phyloP scores from a whole-genome alignment of 2,888 invertebrate species.

The Acleris literana region DNA sequence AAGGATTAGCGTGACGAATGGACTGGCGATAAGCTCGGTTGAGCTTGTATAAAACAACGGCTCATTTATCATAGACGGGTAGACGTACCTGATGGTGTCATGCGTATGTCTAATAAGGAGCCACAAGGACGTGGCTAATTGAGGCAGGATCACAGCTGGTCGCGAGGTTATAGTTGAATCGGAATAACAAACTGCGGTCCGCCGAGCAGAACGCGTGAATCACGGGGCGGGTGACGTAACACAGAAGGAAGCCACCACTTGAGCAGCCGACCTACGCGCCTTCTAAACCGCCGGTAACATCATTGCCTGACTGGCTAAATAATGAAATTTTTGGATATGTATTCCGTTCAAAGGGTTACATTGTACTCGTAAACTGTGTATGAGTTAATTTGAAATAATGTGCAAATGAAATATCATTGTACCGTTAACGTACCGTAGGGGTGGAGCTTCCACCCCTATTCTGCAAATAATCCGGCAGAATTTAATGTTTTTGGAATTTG shows the following conservation, averaged over 20 bases:
- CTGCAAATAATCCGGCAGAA: conserved; percentile 16
- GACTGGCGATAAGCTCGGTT: conserved; percentile 48
- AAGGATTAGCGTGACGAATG: conserved; percentile 51
- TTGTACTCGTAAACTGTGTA: conserved; percentile 4
- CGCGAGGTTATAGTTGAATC: conserved; percentile 62
- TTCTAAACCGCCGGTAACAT: conserved; percentile 56
- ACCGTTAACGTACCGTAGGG: conserved; percentile 5
- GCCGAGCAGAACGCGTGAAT: conserved; percentile 65
- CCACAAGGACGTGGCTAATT: conserved; percentile 54
- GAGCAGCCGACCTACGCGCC: conserved; percentile 69
- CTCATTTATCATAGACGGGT: conserved; percentile 47
- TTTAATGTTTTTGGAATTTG: conserved; percentile 16
- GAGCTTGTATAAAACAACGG: conserved; percentile 45
- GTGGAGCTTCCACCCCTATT: conserved; percentile 3
- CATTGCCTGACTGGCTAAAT: conserved; percentile 53
- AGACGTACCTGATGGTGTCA: conserved; percentile 45
- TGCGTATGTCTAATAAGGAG: conserved; percentile 50
- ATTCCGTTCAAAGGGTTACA: conserved; percentile 4
- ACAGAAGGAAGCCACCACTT: conserved; percentile 76
- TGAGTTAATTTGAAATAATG: conserved; percentile 15
- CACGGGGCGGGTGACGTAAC: conserved; percentile 72
- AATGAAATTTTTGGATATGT: neutral
- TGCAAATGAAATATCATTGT: conserved; percentile 18
- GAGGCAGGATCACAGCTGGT: conserved; percentile 43
- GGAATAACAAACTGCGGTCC: conserved; percentile 56